A percentile compares a stretch with the other conserved stretches of the same genome.
phyloP scores from a whole-genome alignment of 1,140 invertebrate genomes.

The Hyphantria cunea region DNA sequence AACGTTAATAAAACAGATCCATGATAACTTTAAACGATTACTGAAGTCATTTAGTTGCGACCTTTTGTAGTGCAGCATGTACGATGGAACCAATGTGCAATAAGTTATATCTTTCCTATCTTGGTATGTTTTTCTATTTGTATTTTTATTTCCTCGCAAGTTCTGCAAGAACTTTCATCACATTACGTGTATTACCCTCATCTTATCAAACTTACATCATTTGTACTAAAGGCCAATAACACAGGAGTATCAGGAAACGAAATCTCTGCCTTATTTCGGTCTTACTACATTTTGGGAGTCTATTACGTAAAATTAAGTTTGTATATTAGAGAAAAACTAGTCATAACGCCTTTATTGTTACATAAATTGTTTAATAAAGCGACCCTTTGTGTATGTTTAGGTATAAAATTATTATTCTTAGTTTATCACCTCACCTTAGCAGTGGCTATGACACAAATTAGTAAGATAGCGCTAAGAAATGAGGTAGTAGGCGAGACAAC shows the following conservation, averaged over 20 bases:
- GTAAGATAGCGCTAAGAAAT: conserved; percentile 16
- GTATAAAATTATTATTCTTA: conserved; percentile 19
- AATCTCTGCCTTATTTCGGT: not conserved
- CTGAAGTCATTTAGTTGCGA: too few species aligned
- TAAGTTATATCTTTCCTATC: too few species aligned
- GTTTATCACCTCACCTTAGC: conserved; percentile 23
- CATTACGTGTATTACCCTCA: conserved; percentile 3
- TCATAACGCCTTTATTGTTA: conserved; percentile 19
- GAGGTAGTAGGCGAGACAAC: conserved; percentile 11
- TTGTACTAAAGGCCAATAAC: conserved; percentile 10
- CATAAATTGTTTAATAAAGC: conserved; percentile 8
- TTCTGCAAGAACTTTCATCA: not conserved
- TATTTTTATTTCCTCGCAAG: not conserved
- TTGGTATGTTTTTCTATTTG: not conserved
- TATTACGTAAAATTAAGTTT: not conserved
- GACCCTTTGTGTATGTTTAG: conserved; percentile 5
- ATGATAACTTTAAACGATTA: too few species aligned
- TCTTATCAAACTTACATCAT: conserved; percentile 12
- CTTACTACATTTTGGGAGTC: not conserved
- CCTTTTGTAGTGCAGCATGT: too few species aligned
- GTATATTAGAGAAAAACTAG: conserved; percentile 2
- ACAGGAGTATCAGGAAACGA: not conserved
- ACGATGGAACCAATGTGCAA: too few species aligned
- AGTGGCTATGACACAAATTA: conserved; percentile 25
- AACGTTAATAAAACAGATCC: too few species aligned